phyloP scores from a whole-genome alignment of 2,797 vertebrate species.

The Coregonus ussuriensis region DNA sequence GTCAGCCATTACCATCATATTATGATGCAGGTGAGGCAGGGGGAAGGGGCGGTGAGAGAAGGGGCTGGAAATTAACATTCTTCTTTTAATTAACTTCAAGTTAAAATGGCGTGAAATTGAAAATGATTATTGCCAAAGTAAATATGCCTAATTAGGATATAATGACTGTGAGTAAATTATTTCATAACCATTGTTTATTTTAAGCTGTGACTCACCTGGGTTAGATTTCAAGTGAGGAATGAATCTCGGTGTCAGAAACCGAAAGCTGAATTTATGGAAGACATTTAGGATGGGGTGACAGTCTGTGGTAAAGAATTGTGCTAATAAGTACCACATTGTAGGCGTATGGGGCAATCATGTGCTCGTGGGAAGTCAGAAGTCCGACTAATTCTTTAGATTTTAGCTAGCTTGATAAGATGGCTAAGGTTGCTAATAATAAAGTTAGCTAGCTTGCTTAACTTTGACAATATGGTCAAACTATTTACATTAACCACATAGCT shows the following conservation, averaged over 20 bases:
- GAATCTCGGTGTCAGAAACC: slow-evolving; percentile 45
- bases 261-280: slow-evolving; percentile 14
- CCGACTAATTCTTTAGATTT: no score
- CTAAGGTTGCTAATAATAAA: no score
- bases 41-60: slow-evolving; percentile 53
- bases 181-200: slow-evolving; percentile 78
- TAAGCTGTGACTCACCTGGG: slow-evolving; percentile 66
- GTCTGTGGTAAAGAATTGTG: slow-evolving; percentile 28
- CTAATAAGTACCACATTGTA: slow-evolving; percentile 17
- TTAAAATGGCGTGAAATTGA: slow-evolving; percentile 86
- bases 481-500: no score
- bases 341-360: not conserved
- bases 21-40: slow-evolving; percentile 61
- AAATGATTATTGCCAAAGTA: slow-evolving; percentile 81
- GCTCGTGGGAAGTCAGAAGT: no score
- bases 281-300: slow-evolving; percentile 26
- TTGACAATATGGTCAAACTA: no score
- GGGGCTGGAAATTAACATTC: slow-evolving; percentile 68
- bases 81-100: slow-evolving; percentile 84
- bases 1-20: slow-evolving; percentile 67
- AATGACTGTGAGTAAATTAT: slow-evolving; percentile 74
- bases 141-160: slow-evolving; percentile 81
- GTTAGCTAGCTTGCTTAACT: no score
- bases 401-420: no score
- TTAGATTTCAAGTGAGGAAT: slow-evolving; percentile 54